Percentiles rank a stretch among this genome's conserved stretches.
phyloP scores from a whole-genome alignment of 2,113 vertebrate genomes.

The Rhagologus leucostigma region DNA sequence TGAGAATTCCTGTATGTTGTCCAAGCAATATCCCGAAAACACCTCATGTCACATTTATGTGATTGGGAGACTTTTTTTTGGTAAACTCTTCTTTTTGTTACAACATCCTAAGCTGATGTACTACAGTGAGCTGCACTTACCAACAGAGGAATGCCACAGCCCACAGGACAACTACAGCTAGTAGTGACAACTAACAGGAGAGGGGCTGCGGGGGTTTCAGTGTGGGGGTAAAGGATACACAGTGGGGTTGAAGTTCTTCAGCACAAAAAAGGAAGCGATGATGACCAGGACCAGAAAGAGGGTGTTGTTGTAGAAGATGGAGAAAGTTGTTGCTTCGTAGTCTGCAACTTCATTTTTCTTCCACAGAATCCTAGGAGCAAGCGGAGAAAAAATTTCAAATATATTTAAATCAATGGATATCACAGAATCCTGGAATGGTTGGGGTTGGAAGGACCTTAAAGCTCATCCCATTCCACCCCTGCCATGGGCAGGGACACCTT shows the following conservation, averaged over 20 bases:
- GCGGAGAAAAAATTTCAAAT: neutral
- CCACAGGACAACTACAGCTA: rapidly evolving
- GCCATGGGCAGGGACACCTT: neutral
- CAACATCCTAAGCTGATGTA: neutral
- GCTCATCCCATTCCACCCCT: neutral
- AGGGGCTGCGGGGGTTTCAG: neutral
- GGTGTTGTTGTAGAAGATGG: slow-evolving; percentile 99
- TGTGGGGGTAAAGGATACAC: slow-evolving; percentile 86
- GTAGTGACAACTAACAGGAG: rapidly evolving
- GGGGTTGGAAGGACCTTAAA: neutral
- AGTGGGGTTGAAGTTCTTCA: slow-evolving; percentile 98
- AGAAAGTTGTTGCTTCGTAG: slow-evolving; percentile 98
- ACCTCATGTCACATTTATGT: rapidly evolving
- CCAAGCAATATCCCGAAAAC: neutral
- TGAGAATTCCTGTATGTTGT: rapidly evolving
- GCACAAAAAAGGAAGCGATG: slow-evolving; percentile 91
- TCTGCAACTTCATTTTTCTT: slow-evolving; percentile 99
- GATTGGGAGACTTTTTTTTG: rapidly evolving
- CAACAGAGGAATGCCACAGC: neutral
- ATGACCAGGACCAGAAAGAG: slow-evolving; percentile 95
- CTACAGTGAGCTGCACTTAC: rapidly evolving
- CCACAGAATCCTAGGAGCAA: slow-evolving; percentile 88
- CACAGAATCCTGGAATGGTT: neutral
- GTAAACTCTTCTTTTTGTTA: neutral
- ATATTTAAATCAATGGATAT: neutral